A percentile compares a stretch with the other conserved stretches of the same genome.
These are phyloP conservation scores for Malurus alboscapulatus DNA, from an alignment of 2,113 vertebrate species.

Conservation along the genomic window DNA sequence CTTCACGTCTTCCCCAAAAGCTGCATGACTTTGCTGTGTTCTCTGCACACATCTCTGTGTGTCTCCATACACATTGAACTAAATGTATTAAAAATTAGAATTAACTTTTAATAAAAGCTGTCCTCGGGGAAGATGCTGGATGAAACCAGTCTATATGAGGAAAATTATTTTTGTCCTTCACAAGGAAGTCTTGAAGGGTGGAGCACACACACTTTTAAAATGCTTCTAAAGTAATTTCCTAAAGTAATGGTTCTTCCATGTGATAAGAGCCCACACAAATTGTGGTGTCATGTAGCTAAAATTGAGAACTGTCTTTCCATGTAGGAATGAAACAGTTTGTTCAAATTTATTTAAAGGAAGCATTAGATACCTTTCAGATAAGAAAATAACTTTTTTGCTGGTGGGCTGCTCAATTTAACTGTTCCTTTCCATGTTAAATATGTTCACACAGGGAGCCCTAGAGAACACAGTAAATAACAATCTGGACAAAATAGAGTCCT, in stretches of 20 bases:
- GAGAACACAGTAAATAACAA: background rate
- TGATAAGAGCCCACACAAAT: background rate
- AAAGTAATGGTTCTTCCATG: background rate
- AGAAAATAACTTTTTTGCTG: background rate
- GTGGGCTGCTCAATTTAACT: background rate
- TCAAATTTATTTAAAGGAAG: background rate
- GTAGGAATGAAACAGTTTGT: background rate
- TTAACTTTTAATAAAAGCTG: background rate
- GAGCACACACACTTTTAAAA: background rate
- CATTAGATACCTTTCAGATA: background rate
- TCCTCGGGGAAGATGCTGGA: background rate
- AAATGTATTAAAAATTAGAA: background rate
- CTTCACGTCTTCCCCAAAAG: background rate
- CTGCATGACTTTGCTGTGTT: background rate
- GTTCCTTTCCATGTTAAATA: background rate
- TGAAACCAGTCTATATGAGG: background rate
- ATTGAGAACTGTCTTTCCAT: background rate
- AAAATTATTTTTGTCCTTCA: background rate
- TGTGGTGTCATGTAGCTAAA: background rate
- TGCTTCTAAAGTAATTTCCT: background rate
- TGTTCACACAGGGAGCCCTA: background rate
- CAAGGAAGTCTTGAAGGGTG: background rate
- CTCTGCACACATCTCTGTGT: rapidly evolving
- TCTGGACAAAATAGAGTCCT: background rate
- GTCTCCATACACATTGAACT: background rate